A percentile compares a stretch with the other conserved stretches of the same genome.
These are phyloP conservation scores for Umimayanthus chanpuru DNA, from an alignment of 92 coral and sea anemone genomes.

Conservation along the genomic window DNA sequence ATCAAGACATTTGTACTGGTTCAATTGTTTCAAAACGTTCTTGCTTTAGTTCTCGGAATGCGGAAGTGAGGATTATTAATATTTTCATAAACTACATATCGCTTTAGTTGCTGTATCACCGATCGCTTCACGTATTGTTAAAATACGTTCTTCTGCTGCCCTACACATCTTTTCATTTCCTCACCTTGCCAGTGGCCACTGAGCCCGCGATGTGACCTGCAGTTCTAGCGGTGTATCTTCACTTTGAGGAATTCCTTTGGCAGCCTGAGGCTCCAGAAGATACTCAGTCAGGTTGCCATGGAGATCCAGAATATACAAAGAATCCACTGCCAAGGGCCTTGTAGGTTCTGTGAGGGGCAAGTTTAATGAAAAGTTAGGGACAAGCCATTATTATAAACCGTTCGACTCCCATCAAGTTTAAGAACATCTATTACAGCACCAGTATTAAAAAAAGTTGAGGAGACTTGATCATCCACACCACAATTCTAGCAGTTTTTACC, in stretches of 20 bases:
- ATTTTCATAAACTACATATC: no score
- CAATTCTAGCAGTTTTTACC: no score
- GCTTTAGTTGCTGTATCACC: not conserved
- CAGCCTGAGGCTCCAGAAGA: slow-evolving; percentile 83
- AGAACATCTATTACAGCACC: no score
- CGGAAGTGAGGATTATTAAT: not conserved
- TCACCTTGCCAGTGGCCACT: slow-evolving; percentile 87
- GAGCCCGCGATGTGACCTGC: slow-evolving; percentile 78
- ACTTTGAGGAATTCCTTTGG: slow-evolving; percentile 82
- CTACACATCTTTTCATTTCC: not conserved
- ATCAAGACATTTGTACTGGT: not conserved
- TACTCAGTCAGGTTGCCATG: slow-evolving; percentile 97
- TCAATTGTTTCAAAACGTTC: not conserved
- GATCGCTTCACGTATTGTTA: not conserved
- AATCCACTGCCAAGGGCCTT: slow-evolving; percentile 76
- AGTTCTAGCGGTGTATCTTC: slow-evolving; percentile 92
- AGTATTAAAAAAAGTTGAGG: no score
- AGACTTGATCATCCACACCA: no score
- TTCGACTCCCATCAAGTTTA: no score
- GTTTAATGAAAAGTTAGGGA: not conserved
- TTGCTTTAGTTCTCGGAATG: not conserved
- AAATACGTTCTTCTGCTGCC: not conserved
- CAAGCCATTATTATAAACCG: no score
- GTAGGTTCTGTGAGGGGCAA: slow-evolving; percentile 57
- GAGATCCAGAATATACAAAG: slow-evolving; percentile 89